Evolutionary conservation across 2,888 invertebrate genomes (phyloP).

Genomic region (Aproaerema taeniolella): DNA sequence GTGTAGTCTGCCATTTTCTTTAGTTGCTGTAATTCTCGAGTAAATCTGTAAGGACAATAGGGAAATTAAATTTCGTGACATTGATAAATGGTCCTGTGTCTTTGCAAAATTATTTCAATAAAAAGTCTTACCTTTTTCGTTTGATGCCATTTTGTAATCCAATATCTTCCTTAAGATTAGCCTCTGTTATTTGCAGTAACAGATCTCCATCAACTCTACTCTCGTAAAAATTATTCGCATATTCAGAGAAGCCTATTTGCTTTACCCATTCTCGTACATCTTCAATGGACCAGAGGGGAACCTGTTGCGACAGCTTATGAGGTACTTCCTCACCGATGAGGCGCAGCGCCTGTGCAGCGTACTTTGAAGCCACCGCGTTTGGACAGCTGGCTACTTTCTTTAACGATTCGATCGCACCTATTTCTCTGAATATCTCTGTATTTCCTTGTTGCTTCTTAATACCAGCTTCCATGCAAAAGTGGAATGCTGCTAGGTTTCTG

Average conservation of each 20-base stretch:
- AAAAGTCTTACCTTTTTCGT: conserved; percentile 83
- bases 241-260: conserved; percentile 95
- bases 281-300: conserved; percentile 97
- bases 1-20: conserved; percentile 98
- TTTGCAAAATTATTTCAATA: conserved; percentile 1
- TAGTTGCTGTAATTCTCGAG: conserved; percentile 92
- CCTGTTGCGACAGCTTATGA: conserved; percentile 98
- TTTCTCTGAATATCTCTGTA: conserved; percentile 93
- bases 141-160: conserved; percentile 95
- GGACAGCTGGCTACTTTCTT: conserved; percentile 98
- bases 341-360: conserved; percentile 93
- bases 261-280: conserved; percentile 99
- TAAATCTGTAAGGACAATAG: conserved; percentile 80
- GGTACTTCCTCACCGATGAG: conserved; percentile 98
- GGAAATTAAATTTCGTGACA: too few relatives aligned
- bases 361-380: conserved; percentile 97
- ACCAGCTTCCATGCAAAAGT: conserved; percentile 99
- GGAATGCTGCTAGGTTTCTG: conserved; percentile 97
- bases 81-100: background rate
- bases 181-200: conserved; percentile 92
- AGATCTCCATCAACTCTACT: conserved; percentile 98
- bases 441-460: conserved; percentile 97
- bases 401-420: conserved; percentile 95
- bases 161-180: conserved; percentile 94
- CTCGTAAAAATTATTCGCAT: conserved; percentile 88